A percentile compares a stretch with the other conserved stretches of the same genome.
Evolutionary conservation across 2,797 vertebrate genomes (phyloP).

Genomic region (Chromis chromis): DNA sequence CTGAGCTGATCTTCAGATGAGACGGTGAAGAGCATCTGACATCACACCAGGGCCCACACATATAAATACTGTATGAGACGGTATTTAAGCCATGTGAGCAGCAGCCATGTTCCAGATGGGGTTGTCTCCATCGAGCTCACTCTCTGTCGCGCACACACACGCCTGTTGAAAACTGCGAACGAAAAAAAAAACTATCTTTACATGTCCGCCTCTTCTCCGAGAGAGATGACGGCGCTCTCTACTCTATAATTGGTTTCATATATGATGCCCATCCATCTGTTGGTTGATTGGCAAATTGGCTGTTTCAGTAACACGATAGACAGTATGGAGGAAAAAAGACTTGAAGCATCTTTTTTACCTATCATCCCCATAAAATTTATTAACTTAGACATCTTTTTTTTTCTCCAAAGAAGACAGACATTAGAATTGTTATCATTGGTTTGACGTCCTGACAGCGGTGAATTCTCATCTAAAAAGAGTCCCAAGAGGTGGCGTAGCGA

Average conservation of each 20-base stretch:
- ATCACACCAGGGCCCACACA: constrained; percentile 67
- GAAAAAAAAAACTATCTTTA: constrained; percentile 9
- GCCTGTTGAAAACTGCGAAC: constrained; percentile 16
- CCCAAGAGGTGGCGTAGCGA: constrained; percentile 41
- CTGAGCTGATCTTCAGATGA: constrained; percentile 9
- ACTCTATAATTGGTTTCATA: constrained; percentile 6
- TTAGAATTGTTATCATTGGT: constrained; percentile 11
- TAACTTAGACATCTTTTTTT: constrained; percentile 58
- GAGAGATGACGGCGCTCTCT: constrained; percentile 1
- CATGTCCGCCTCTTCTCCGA: constrained; percentile 25
- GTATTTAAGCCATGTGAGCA: constrained; percentile 70
- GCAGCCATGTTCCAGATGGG: constrained; percentile 67
- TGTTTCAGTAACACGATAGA: neutral
- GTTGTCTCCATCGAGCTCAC: constrained; percentile 49
- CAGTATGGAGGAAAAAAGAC: neutral
- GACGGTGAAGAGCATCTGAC: constrained; percentile 57
- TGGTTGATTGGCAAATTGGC: neutral
- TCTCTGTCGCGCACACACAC: constrained; percentile 12
- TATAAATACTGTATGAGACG: constrained; percentile 60
- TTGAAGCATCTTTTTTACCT: neutral
- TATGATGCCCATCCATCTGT: constrained; percentile 2
- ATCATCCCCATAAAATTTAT: constrained; percentile 65
- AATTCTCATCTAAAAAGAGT: constrained; percentile 51
- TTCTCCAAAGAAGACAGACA: constrained; percentile 52
- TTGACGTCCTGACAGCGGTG: constrained; percentile 23